Evolutionary conservation across 2,113 vertebrate genomes (phyloP), one percentile per base, ranked within the genome.

Genomic region (Lipophrys pholis): DNA sequence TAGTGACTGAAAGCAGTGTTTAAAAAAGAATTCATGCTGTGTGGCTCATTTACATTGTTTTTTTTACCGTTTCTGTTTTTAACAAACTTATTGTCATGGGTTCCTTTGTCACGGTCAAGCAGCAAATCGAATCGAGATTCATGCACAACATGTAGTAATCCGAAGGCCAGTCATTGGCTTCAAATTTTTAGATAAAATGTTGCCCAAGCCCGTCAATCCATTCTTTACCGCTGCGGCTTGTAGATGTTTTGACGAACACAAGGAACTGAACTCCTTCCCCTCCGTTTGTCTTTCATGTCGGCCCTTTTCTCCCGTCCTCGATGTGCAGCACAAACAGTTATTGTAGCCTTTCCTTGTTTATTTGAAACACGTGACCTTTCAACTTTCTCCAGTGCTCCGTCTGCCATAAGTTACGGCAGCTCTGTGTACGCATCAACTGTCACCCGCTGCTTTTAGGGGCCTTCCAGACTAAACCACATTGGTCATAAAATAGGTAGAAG

Each of bases 401-500:
- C 88, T 76, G 68, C 78, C 79, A 73, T 90, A 87, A 91, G 84
- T 91, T 85, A 90, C 81, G 69, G 82, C 85, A 70, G 82, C 84
- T 77, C 79, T 84, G 88, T 92, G 86, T 93, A 90, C 82, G 90
- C 81, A 51, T 91, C 85, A 78, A 50, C 89, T 86, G 89, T 93
- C 90, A 87, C 62, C 70, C 49, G 48, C 85, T 79, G 90, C 91
- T 93, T 91, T 92, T 92, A 93, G 89, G 81, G 86, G 74, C 84
- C 72, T 75, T 86, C 76, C 81, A 94, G 92, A 94, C 91, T 91
- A 93, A 93, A 94, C 89, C 89, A 88, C 81, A 69, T 77, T 82
- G 91, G 85, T 83, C 89, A 93, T 94, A 93, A 94, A 93, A 93
- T 53, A 84, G 86, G 85, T 87, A 82, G 81, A 92, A 91, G 80